phyloP scores from a whole-genome alignment of 2,797 vertebrate genomes.

The Cossypha caffra region DNA sequence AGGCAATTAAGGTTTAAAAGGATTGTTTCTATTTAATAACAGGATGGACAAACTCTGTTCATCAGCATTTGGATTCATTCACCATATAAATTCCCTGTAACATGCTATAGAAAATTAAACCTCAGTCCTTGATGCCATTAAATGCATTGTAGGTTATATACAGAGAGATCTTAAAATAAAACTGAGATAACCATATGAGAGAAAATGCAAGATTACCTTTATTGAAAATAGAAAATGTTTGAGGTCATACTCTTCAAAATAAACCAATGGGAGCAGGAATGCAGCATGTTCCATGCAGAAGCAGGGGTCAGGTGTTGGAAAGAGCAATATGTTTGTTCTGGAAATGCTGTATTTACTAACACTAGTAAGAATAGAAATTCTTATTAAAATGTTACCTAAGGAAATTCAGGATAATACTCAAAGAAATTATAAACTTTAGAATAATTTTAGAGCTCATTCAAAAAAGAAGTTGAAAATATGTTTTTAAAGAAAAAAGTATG shows the following conservation, averaged over 20 bases:
- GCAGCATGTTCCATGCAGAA: neutral
- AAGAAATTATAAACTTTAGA: neutral
- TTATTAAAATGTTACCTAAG: neutral
- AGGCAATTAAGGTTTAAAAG: neutral
- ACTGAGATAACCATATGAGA: accelerated
- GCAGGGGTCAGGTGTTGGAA: neutral
- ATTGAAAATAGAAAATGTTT: neutral
- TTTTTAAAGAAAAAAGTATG: neutral
- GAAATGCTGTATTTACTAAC: neutral
- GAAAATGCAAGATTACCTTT: neutral
- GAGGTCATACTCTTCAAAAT: neutral
- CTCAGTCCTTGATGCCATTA: neutral
- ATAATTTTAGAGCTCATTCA: neutral
- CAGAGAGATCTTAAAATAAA: neutral
- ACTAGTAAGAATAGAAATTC: neutral
- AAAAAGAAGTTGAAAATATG: neutral
- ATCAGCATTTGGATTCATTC: neutral
- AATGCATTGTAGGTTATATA: neutral
- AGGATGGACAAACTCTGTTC: neutral
- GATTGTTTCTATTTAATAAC: neutral
- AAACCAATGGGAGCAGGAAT: neutral
- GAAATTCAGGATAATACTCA: neutral
- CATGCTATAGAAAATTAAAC: neutral
- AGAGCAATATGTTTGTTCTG: neutral
- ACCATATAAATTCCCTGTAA: neutral